A percentile compares a stretch with the other conserved stretches of the same genome.
phyloP scores from a whole-genome alignment of 2,797 vertebrate species.

The Podarcis siculus region DNA sequence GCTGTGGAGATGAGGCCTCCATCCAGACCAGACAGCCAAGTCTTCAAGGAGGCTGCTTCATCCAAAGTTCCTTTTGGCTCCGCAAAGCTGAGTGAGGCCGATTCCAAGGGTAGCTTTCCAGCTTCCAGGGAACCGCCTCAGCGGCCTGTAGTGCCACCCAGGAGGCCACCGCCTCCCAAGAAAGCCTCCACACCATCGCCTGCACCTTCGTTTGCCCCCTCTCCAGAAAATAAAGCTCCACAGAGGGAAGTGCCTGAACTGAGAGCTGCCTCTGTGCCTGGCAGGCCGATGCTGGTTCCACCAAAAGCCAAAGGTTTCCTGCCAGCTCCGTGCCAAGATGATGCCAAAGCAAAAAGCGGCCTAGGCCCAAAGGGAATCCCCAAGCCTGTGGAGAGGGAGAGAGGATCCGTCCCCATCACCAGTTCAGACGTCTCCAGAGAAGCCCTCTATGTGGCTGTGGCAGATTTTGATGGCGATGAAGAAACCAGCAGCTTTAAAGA shows the following conservation, averaged over 20 bases:
- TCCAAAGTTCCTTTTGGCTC: conserved; percentile 67
- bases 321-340: conserved; percentile 76
- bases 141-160: conserved; percentile 87
- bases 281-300: conserved; percentile 82
- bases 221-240: conserved; percentile 77
- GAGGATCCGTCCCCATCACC: conserved; percentile 16
- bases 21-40: conserved; percentile 79
- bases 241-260: conserved; percentile 79
- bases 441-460: conserved; percentile 91
- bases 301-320: conserved; percentile 87
- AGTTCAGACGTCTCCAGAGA: conserved; percentile 76
- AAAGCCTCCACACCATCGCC: conserved; percentile 80
- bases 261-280: conserved; percentile 71
- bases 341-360: conserved; percentile 80
- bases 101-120: conserved; percentile 67
- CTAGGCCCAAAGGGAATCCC: conserved; percentile 81
- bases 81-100: conserved; percentile 66
- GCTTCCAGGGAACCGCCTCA: conserved; percentile 84
- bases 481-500: conserved; percentile 93
- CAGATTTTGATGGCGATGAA: conserved; percentile 94
- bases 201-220: conserved; percentile 74
- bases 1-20: conserved; percentile 76
- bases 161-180: conserved; percentile 95
- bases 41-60: conserved; percentile 52
- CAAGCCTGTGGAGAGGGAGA: conserved; percentile 83